Conservation (phyloP, 1,140 invertebrate genomes). For the Bombus vancouverensis region DNA sequence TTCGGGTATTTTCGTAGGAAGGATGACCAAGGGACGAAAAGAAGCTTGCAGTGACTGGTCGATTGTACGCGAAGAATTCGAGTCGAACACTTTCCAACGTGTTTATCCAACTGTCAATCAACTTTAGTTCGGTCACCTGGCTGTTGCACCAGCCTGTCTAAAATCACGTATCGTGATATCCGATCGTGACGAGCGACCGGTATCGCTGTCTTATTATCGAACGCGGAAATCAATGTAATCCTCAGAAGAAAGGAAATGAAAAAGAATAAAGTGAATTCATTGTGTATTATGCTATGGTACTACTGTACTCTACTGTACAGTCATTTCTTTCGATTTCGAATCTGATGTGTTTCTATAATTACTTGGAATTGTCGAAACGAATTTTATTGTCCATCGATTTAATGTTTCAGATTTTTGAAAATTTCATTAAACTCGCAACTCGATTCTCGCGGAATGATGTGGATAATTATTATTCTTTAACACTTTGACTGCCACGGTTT, state of each 20-base stretch:
- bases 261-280: background rate
- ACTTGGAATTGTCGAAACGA: too few species aligned
- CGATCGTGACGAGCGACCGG: constrained; percentile 53
- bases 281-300: background rate
- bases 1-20: constrained; percentile 62
- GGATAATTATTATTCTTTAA: too few species aligned
- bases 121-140: constrained; percentile 58
- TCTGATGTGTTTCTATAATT: background rate
- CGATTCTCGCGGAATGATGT: too few species aligned
- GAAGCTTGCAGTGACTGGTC: constrained; percentile 63
- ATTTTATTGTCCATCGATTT: too few species aligned
- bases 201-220: constrained; percentile 43
- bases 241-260: background rate
- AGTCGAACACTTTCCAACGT: constrained; percentile 61
- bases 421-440: too few species aligned
- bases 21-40: constrained; percentile 46
- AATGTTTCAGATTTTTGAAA: too few species aligned
- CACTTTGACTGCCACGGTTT: too few species aligned
- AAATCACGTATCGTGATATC: constrained; percentile 60
- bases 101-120: constrained; percentile 75
- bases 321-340: background rate
- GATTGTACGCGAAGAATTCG: constrained; percentile 55
- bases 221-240: constrained; percentile 34
- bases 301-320: background rate
- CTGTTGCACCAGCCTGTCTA: constrained; percentile 51